phyloP scores from a whole-genome alignment of 2,888 invertebrate species.

The Gortyna flavago region DNA sequence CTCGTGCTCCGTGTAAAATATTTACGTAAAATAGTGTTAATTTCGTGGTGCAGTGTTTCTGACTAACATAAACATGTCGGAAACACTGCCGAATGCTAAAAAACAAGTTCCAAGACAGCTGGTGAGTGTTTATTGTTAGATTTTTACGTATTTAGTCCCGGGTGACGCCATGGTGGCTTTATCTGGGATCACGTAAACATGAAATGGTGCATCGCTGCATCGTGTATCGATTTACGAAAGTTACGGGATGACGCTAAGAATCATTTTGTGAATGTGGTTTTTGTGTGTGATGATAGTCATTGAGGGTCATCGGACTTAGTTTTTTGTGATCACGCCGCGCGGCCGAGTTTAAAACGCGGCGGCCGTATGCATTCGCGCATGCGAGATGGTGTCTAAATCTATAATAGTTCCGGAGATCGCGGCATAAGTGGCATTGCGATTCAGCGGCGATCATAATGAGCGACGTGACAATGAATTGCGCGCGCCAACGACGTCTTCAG shows the following conservation, averaged over 20 bases:
- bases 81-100: constrained; percentile 90
- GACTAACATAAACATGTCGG: constrained; percentile 90
- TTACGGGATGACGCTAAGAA: constrained; percentile 74
- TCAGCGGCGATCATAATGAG: constrained; percentile 75
- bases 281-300: constrained; percentile 74
- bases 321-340: constrained; percentile 87
- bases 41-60: constrained; percentile 89
- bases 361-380: constrained; percentile 89
- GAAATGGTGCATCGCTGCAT: constrained; percentile 90
- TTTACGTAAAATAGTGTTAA: constrained; percentile 90
- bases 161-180: constrained; percentile 92
- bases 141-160: constrained; percentile 90
- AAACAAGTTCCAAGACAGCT: constrained; percentile 91
- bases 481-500: constrained; percentile 78
- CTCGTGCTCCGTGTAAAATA: constrained; percentile 90
- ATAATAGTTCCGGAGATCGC: constrained; percentile 86
- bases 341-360: constrained; percentile 89
- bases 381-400: constrained; percentile 90
- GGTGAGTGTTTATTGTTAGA: constrained; percentile 90
- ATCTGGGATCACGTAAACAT: constrained; percentile 92
- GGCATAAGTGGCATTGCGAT: constrained; percentile 81
- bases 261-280: constrained; percentile 69
- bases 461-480: constrained; percentile 74
- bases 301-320: constrained; percentile 84
- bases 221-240: constrained; percentile 88